Base-by-base conservation (phyloP, 2,113 vertebrate genomes). In the Paramisgurnus dabryanus region DNA sequence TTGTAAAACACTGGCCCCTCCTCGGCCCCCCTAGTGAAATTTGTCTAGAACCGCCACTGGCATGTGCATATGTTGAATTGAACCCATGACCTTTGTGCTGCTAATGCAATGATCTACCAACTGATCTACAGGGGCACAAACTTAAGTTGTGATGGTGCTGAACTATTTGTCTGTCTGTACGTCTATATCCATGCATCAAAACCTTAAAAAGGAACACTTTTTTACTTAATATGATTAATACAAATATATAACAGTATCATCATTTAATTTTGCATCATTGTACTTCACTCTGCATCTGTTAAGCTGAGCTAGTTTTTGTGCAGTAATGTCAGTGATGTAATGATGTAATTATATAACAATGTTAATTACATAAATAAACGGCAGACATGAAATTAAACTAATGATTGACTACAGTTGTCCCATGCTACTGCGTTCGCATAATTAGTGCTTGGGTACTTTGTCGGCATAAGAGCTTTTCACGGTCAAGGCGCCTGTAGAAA, bases 291-390 rank as follows among this genome's bases (percentile, higher is more conserved):
- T 49, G 18, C 57, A 5, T 43, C 72, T 18, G 9, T 72, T 40
- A 11, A 58, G n/a, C 53, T 73, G 71, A 43, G 10, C 40, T 61
- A 3, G 0, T 18, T 40, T 34, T 47, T 17, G 39, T 61, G 12
- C 5, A 9, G 17, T 43, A 43, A 27, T 50, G 7, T 61, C 61
- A 41, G 17, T 41, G 17, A 61, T n/a, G 7, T 50, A 40, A 73
- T 73, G 66, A 78, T 82, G 40, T 58, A 72, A 78, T 78, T 60
- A 78, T 18, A 53, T 67, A 43, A 47, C 50, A 17, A 41, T 74
- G 27, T 22, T 67, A 83, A 74, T 67, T 67, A 40, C 53, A 78
- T 66, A 55, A 76, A 75, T 71, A 77, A 34, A 50, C 57, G 18
- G 27, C 43, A 34, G 63, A 82, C 50, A 61, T 73, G 50, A 67